These are phyloP conservation scores for Andrena chrysosceles DNA, from an alignment of 2,888 invertebrate genomes.

Conservation along the genomic window DNA sequence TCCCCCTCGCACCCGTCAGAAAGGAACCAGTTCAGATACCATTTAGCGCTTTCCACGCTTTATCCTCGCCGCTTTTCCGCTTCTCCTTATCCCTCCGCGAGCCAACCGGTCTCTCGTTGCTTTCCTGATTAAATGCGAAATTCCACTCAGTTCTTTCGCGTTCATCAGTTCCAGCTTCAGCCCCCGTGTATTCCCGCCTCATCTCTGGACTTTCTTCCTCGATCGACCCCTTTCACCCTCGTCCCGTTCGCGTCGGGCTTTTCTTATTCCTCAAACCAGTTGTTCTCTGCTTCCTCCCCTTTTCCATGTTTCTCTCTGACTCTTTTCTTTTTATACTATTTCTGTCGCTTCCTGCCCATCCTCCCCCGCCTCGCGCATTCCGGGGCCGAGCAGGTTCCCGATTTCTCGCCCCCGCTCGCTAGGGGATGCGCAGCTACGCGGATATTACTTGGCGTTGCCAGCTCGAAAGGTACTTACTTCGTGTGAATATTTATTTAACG, in stretches of 20 bases:
- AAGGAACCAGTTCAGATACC: conserved; percentile 74
- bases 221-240: background rate
- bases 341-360: background rate
- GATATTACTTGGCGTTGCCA: conserved; percentile 76
- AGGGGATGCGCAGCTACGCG: conserved; percentile 52
- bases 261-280: conserved; percentile 64
- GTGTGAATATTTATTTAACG: conserved; percentile 81
- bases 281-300: conserved; percentile 33
- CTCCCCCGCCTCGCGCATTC: background rate
- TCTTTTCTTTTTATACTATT: background rate
- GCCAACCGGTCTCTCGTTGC: conserved; percentile 66
- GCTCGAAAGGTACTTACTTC: conserved; percentile 62
- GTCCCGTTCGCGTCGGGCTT: background rate
- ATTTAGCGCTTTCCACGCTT: conserved; percentile 75
- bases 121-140: conserved; percentile 81
- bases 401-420: conserved; percentile 18
- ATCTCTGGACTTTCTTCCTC: conserved; percentile 23
- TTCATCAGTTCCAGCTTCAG: conserved; percentile 64
- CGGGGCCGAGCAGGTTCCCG: background rate
- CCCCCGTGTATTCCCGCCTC: conserved; percentile 43
- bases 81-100: conserved; percentile 46
- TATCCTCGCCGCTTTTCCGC: conserved; percentile 60
- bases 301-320: background rate
- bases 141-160: conserved; percentile 76
- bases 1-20: conserved; percentile 57